Evolutionary conservation across 2,888 invertebrate species (phyloP).

Genomic region (Drosophila heteroneura): DNA sequence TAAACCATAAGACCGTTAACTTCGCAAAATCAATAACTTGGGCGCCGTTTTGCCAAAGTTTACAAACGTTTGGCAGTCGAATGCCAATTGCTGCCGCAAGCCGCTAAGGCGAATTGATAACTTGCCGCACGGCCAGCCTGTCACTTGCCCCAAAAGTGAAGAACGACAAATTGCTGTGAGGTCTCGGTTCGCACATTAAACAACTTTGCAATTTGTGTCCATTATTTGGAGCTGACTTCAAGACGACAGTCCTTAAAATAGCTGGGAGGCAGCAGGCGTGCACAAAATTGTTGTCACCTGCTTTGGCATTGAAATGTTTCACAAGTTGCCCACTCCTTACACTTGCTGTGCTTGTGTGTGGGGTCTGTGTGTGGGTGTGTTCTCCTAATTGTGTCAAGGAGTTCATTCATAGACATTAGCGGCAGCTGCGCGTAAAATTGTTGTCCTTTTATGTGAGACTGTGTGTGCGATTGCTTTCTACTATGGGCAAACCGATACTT

Average conservation of each 20-base stretch:
- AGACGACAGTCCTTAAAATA: slow-evolving; percentile 20
- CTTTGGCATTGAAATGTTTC: slow-evolving; percentile 59
- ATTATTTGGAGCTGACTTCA: slow-evolving; percentile 75
- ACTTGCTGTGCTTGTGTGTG: slow-evolving; percentile 7
- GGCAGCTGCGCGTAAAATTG: slow-evolving; percentile 54
- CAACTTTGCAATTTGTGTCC: slow-evolving; percentile 79
- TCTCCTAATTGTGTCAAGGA: slow-evolving; percentile 80
- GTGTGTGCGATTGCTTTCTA: slow-evolving; percentile 2
- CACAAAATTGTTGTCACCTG: slow-evolving; percentile 57
- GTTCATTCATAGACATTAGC: slow-evolving; percentile 81
- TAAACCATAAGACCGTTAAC: slow-evolving; percentile 79
- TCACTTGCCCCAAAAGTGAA: slow-evolving; percentile 45
- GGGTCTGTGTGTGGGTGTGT: slow-evolving; percentile 11
- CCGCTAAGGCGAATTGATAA: slow-evolving; percentile 19
- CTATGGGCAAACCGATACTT: slow-evolving; percentile 6
- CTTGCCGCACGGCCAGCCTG: slow-evolving; percentile 14
- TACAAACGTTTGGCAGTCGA: slow-evolving; percentile 47
- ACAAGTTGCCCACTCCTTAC: slow-evolving; percentile 25
- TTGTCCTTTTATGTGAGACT: slow-evolving; percentile 19
- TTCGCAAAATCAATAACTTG: slow-evolving; percentile 77
- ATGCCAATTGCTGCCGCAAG: slow-evolving; percentile 33
- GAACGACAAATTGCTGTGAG: slow-evolving; percentile 76
- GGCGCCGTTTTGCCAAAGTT: slow-evolving; percentile 27
- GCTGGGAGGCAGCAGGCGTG: neutral
- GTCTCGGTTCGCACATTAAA: slow-evolving; percentile 72